Base-by-base conservation (phyloP, 2,797 vertebrate genomes). In the Antennarius maculatus region DNA sequence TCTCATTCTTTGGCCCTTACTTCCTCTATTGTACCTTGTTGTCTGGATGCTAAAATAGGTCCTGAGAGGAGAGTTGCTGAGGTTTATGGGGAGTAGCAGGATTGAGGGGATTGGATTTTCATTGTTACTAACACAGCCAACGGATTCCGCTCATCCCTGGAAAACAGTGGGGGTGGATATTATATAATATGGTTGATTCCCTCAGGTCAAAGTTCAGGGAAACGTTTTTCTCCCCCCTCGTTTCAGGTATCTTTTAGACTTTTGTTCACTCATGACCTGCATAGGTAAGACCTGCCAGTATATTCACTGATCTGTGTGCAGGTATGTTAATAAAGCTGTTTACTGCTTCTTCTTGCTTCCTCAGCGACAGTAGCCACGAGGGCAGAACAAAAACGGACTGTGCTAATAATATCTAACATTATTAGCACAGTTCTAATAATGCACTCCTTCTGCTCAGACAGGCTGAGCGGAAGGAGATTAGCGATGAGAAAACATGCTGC, bases 301-400 rank as follows among this genome's bases (percentile, higher is more conserved):
- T 27, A 8, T 42, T 54, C 23, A 11, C 5, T 51, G 42, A 43
- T 62, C 54, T 62, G 41, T 46, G 43, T 31, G 39, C 58, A 8
- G 4, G 11, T 51, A 39, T 60, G n/a, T 56, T 13, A 47, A 52
- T 70, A 23, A 43, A 45, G 46, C 39, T 15, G 57, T 6, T 34
- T 55, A 54, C 47, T 48, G 12, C 49, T 46, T 67, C 27, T 65
- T 9, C 16, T 34, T 5, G 14, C 71, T 68, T 71, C 16, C 34
- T 23, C 23, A 77, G 50, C 71, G 52, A 57, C 49, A 76, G 79
- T 18, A 53, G 17, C 13, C 7, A 50, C 29, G 53, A 1, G 37
- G 43, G 45, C 18, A 52, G 74, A 83, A 86, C 81, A 78, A 77
- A 69, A 71, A 77, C 18, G 54, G 13, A 50, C 68, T 71, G 81